Base-by-base conservation (phyloP, 2,888 invertebrate genomes). In the Neoaliturus tenellus region DNA sequence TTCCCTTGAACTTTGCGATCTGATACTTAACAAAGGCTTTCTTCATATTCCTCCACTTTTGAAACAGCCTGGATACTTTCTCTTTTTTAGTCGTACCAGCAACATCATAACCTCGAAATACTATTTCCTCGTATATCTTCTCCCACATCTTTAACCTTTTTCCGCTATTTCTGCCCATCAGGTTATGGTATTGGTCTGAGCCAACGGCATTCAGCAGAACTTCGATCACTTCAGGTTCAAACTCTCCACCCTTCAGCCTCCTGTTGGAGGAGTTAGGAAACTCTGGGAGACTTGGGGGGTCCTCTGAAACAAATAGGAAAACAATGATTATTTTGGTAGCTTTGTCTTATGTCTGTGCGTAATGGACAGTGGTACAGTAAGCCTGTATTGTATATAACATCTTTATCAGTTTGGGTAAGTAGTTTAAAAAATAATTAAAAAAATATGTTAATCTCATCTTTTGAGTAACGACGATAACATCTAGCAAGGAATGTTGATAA, bases 41-140 rank as follows among this genome's bases (percentile, higher is more conserved):
- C 25, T 75, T 75, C 44, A 75, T 75, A 12, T 75, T 75, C 44
- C 44, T 41, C 73, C 73, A 75, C 35, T 44, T 75, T 23, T 75
- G 73, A 44, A 28, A 75, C 14, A 75, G 14, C 12, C 39, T 75
- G 2, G 17, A 1, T 20, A 41, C 41, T 28, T 75, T 75, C 48
- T 75, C 73, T 17, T 10, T 23, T n/a, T 20, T 71, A 1, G 35
- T 39, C n/a, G 25, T 8, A 3, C 71, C 71, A 0, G 71, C 28
- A 39, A 71, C 20, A 8, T 35, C 71, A 71, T 12, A 71, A 14
- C 71, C 71, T 71, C 20, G 71, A 20, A 23, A 71, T 4, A 23
- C 4, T 1, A 71, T 39, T 6, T 71, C 71, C 4, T 71, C 39
- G 20, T 23, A 75, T 25, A 75, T 28, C 28, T 25, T 75, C 12